Evolutionary conservation across 1,140 invertebrate species (phyloP), one percentile per base, ranked within the genome.

Genomic region (Aphelenchoides fujianensis): DNA sequence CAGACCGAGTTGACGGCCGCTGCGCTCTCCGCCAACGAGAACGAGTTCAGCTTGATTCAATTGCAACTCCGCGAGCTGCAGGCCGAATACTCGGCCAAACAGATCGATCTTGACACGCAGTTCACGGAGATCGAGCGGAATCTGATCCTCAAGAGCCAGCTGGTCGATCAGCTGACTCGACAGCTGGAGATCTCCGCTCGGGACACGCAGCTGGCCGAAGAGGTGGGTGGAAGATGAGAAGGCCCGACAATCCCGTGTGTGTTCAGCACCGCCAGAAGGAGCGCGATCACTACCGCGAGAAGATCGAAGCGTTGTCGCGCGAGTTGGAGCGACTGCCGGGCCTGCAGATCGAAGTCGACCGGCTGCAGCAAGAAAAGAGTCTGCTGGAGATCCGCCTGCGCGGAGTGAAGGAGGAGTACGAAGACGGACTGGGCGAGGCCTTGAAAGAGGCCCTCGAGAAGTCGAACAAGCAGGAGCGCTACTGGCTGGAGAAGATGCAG

Each of bases 101-200:
- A 75, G 23, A 52, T 62, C 5, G 68, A 72, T 2, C n/a, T 84
- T 71, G 57, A 74, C 30, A 77, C 74, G n/a, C 69, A 76, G 30
- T 84, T 83, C 59, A 73, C 59, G 3, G 81, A 83, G 35, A 75
- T 83, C 34, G 79, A 84, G 36, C 32, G 77, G 48, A 81, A 74
- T 74, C 70, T 83, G 0, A 23, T 70, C 3, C 53, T 82, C 3
- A 83, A 83, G 64, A 73, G 82, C 27, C 55, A 76, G 27, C 62
- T 83, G 28, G 77, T 83, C 2, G 77, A 84, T 48, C 37, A 68
- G 23, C 59, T 83, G 2, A 78, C 74, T 2, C 73, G 55, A 62
- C 82, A 84, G 34, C 64, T 83, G 69, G 78, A 83, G 52, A 52
- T 72, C 19, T 62, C 79, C 19, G 73, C 79, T 3, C 70, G 66